phyloP scores from a whole-genome alignment of 2,113 vertebrate species.

The Sinocyclocheilus anophthalmus region DNA sequence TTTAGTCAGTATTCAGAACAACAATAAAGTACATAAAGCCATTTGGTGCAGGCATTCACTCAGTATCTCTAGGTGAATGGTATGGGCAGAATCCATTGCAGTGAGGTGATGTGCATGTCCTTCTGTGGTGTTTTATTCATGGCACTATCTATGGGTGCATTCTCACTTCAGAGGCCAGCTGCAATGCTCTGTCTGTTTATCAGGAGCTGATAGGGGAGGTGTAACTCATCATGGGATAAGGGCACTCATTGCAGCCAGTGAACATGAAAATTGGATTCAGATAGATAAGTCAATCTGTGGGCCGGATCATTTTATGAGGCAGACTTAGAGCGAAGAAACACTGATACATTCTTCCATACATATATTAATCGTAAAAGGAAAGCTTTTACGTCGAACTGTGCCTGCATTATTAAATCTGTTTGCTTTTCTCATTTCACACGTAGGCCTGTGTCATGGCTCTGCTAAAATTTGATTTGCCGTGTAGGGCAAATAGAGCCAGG shows the following conservation, averaged over 20 bases:
- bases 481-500: not conserved
- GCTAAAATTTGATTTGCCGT: constrained; percentile 4
- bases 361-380: constrained; percentile 54
- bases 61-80: not conserved
- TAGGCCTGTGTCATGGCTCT: constrained; percentile 1
- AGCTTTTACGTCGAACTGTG: constrained; percentile 52
- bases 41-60: not conserved
- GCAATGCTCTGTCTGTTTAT: constrained; percentile 73
- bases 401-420: constrained; percentile 29
- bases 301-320: constrained; percentile 69
- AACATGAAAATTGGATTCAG: constrained; percentile 82
- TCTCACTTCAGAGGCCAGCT: constrained; percentile 61
- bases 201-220: constrained; percentile 74
- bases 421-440: not conserved
- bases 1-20: not conserved
- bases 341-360: constrained; percentile 56
- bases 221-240: constrained; percentile 76
- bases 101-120: constrained; percentile 50
- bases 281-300: constrained; percentile 78
- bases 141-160: constrained; percentile 53
- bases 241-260: constrained; percentile 75
- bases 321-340: constrained; percentile 45
- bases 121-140: constrained; percentile 69
- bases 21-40: not conserved
- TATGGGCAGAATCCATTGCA: constrained; percentile 42